A percentile compares a stretch with the other conserved stretches of the same genome.
These are phyloP conservation scores for Nasonia vitripennis DNA, from an alignment of 1,140 invertebrate genomes.

Conservation along the genomic window DNA sequence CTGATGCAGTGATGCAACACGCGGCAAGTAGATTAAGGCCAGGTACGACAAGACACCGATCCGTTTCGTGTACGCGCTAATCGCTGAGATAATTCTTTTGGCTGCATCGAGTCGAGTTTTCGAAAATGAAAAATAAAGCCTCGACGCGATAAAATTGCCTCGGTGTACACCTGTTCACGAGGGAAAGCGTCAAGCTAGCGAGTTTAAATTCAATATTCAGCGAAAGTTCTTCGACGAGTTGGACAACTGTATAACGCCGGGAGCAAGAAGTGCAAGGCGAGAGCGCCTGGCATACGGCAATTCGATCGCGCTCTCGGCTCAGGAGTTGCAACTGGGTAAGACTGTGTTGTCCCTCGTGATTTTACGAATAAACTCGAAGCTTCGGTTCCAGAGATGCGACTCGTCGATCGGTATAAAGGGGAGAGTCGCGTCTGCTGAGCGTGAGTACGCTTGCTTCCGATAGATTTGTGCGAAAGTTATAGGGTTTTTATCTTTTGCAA, in stretches of 20 bases:
- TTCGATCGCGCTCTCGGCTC: background rate
- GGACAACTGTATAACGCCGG: background rate
- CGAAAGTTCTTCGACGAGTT: background rate
- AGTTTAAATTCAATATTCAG: conserved; percentile 20
- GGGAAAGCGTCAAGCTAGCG: background rate
- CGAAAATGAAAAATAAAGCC: too few relatives aligned
- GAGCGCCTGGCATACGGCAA: background rate
- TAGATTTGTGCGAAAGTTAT: background rate
- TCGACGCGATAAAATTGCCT: too few relatives aligned
- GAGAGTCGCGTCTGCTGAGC: background rate
- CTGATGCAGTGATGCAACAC: background rate
- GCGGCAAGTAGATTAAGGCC: background rate
- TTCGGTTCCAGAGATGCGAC: too few relatives aligned
- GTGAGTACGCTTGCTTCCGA: background rate
- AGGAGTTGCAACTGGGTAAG: conserved; percentile 1
- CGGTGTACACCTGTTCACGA: background rate
- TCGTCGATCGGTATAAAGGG: background rate
- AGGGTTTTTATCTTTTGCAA: too few relatives aligned
- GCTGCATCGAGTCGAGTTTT: too few relatives aligned
- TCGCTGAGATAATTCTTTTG: too few relatives aligned
- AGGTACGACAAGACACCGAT: background rate
- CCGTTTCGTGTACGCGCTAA: background rate
- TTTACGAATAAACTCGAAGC: conserved; percentile 2
- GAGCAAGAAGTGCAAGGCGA: background rate
- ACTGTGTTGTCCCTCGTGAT: conserved; percentile 33